These are phyloP conservation scores for Fopius arisanus DNA, from an alignment of 1,140 invertebrate genomes.

Conservation along the genomic window DNA sequence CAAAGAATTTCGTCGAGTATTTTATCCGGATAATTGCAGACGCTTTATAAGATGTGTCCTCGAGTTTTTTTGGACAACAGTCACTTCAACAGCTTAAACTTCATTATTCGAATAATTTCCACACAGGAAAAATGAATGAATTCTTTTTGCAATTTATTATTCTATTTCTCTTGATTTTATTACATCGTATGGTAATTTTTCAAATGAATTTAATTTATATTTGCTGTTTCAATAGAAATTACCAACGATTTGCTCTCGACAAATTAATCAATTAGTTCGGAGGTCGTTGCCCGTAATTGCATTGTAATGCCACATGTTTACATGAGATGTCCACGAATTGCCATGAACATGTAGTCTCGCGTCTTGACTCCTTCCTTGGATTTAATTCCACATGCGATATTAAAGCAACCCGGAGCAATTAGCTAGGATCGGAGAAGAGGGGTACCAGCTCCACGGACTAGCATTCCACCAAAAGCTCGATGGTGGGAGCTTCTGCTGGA, in stretches of 20 bases:
- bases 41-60: neutral
- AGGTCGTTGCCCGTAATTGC: too few species aligned
- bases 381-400: constrained; percentile 3
- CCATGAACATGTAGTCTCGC: neutral
- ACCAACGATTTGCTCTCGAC: too few species aligned
- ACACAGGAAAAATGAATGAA: neutral
- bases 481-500: neutral
- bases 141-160: too few species aligned
- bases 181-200: too few species aligned
- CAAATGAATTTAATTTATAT: too few species aligned
- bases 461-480: neutral
- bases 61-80: neutral
- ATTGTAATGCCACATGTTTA: too few species aligned
- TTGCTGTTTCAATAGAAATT: too few species aligned
- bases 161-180: too few species aligned
- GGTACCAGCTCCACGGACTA: neutral
- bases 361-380: neutral
- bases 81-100: neutral
- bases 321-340: neutral
- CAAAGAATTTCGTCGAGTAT: neutral
- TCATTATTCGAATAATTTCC: neutral
- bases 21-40: constrained; percentile 5
- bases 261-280: too few species aligned
- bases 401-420: neutral
- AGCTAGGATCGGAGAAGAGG: neutral